Conservation (phyloP, 1,140 invertebrate genomes). For the Scylla paramamosain region DNA sequence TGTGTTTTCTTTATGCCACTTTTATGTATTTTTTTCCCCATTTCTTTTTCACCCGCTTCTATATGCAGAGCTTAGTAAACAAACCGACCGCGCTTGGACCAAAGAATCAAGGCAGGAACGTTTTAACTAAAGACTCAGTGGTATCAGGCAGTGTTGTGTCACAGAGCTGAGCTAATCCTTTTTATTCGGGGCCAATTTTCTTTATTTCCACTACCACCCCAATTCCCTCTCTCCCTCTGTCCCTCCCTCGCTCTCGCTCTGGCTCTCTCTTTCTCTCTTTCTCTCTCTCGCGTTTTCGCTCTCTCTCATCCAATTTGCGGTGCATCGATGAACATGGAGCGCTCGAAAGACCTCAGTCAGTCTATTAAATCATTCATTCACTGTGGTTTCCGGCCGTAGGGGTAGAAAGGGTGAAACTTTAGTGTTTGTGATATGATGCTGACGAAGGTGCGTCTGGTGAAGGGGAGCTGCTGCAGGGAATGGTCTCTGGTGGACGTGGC, state of each 20-base stretch:
- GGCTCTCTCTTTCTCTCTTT: not conserved
- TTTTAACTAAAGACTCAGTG: not conserved
- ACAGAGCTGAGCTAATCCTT: not conserved
- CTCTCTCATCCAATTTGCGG: constrained; percentile 12
- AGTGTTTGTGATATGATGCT: not conserved
- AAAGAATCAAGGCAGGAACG: too few species aligned
- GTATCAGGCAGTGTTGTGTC: not conserved
- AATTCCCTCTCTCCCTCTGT: too few species aligned
- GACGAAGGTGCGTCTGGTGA: not conserved
- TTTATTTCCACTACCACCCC: not conserved
- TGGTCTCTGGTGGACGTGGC: not conserved
- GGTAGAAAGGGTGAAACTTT: not conserved
- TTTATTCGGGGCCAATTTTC: not conserved
- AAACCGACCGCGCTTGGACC: not conserved
- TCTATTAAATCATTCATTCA: constrained; percentile 3
- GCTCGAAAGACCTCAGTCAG: not conserved
- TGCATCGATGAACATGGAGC: not conserved
- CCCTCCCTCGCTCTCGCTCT: too few species aligned
- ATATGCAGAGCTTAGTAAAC: not conserved
- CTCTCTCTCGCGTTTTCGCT: not conserved
- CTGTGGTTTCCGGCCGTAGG: not conserved
- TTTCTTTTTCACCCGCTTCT: not conserved
- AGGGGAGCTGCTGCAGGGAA: not conserved
- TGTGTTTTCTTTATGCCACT: not conserved
- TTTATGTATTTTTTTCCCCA: not conserved